These are phyloP conservation scores for Platysternon megacephalum DNA, from an alignment of 2,113 vertebrate species.

Conservation along the genomic window DNA sequence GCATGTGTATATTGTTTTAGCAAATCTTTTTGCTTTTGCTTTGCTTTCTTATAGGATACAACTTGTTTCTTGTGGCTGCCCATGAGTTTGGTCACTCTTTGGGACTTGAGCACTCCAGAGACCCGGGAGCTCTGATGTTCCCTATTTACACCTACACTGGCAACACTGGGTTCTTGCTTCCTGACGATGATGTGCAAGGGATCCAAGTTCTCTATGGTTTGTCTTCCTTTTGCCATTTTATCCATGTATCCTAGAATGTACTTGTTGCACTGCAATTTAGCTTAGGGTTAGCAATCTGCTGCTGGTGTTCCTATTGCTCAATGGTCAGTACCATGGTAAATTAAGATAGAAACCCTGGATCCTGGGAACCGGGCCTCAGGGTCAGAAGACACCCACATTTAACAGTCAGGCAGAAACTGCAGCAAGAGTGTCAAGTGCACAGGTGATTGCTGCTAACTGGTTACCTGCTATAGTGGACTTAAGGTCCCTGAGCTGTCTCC, in stretches of 20 bases:
- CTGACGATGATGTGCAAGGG: slow-evolving; percentile 92
- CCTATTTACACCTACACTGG: slow-evolving; percentile 89
- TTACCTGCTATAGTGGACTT: not conserved
- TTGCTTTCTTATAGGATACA: slow-evolving; percentile 85
- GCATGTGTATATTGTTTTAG: not conserved
- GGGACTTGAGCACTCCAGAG: slow-evolving; percentile 91
- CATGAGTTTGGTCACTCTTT: slow-evolving; percentile 96
- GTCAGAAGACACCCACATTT: not conserved
- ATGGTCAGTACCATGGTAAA: no score
- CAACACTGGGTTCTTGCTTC: slow-evolving; percentile 82
- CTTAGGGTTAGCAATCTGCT: not conserved
- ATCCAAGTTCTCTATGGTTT: slow-evolving; percentile 95
- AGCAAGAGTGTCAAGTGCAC: not conserved
- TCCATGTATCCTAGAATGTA: not conserved
- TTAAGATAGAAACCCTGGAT: not conserved
- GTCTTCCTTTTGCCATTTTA: not conserved
- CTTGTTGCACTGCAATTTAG: not conserved
- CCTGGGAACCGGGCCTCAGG: not conserved
- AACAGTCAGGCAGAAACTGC: not conserved
- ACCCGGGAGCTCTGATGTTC: slow-evolving; percentile 94
- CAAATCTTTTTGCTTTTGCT: not conserved
- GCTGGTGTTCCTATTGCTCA: not conserved
- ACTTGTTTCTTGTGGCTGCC: slow-evolving; percentile 92
- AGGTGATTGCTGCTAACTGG: not conserved
- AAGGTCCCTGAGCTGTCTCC: not conserved